Evolutionary conservation across 2,113 vertebrate genomes (phyloP), one percentile per base, ranked within the genome.

Genomic region (Cynocephalus volans): DNA sequence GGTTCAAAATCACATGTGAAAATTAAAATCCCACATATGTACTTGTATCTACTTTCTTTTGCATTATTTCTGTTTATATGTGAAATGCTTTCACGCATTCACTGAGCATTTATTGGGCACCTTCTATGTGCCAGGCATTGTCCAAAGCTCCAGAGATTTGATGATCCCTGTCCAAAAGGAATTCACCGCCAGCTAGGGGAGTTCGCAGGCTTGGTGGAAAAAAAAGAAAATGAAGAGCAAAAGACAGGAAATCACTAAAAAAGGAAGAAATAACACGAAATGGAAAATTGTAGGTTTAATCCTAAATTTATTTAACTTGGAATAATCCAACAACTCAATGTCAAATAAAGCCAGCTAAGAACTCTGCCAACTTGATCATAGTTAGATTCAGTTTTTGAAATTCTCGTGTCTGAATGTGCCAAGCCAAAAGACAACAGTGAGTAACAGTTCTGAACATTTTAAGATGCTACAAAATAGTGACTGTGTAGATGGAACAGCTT

Each of bases 81-180:
- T 86, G 75, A 75, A 96, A 87, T 58, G 24, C 73, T 95, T 90
- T 85, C 58, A 65, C 80, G 83, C 92, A 54, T 48, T 93, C n/a
- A 4, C 2, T 45, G 24, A 88, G 62, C 75, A 89, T 45, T 87
- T 86, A 60, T 0, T 54, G 65, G 65, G 11, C 62, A 76, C 72
- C 56, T 45, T 92, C 56, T 50, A n/a, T 14, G 3, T 50, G 64
- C 60, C 64, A 52, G 26, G 50, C 19, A 17, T 36, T 45, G 26
- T 67, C 58, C 33, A 52, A 70, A 94, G 52, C 62, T 54, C 83
- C 69, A 56, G 58, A 54, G 54, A 56, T 23, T 72, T 60, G 52
- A 13, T 50, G 41, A 93, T 45, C 72, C 41, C 64, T 45, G 4
- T 72, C n/a, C 76, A 77, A 48, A 84, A 75, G 72, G 41, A 96